Conservation (phyloP, 2,888 invertebrate species). For the Drosophila birchii region DNA sequence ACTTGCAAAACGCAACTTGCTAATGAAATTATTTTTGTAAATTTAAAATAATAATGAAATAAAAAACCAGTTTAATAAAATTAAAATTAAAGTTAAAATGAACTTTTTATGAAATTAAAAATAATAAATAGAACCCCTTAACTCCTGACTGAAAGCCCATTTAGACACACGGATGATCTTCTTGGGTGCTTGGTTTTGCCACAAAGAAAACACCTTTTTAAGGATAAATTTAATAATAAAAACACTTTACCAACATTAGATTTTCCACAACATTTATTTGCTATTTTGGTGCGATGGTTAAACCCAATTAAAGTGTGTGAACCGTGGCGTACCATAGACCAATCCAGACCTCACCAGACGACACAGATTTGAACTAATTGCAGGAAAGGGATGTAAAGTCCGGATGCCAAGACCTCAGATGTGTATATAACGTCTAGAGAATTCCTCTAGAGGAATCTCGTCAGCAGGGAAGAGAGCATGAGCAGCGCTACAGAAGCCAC, state of each 20-base stretch:
- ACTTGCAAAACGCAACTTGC: no score
- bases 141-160: no score
- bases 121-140: no score
- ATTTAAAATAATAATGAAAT: no score
- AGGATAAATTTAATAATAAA: not conserved
- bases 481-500: constrained; percentile 52
- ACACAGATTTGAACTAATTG: not conserved
- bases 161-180: no score
- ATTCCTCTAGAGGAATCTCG: constrained; percentile 34
- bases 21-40: no score
- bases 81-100: no score
- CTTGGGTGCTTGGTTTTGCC: no score
- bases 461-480: constrained; percentile 43
- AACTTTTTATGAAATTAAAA: no score
- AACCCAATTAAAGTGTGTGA: not conserved
- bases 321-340: not conserved
- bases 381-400: not conserved
- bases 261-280: constrained; percentile 32
- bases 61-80: no score
- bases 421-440: not conserved
- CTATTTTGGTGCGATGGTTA: constrained; percentile 10
- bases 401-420: not conserved
- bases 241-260: not conserved
- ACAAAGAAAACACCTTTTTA: not conserved
- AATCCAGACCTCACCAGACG: not conserved